Evolutionary conservation across 2,888 invertebrate species (phyloP).

Genomic region (Himalopsyche anomala): DNA sequence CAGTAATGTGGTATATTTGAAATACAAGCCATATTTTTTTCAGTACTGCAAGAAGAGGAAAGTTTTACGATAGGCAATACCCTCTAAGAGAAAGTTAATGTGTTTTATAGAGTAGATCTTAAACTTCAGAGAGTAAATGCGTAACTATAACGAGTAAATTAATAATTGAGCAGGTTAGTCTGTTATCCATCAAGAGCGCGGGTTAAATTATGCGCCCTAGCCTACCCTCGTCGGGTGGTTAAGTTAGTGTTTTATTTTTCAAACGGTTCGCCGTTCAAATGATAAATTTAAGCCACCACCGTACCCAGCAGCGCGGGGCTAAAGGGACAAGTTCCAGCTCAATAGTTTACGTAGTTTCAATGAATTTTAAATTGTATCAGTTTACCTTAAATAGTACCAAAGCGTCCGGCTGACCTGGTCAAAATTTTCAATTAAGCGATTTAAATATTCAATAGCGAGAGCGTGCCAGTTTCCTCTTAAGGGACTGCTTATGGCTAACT

Average conservation of each 20-base stretch:
- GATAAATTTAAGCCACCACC: slow-evolving; percentile 34
- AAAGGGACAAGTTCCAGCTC: slow-evolving; percentile 44
- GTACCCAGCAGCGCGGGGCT: neutral
- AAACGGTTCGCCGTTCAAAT: slow-evolving; percentile 46
- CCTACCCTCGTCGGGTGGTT: slow-evolving; percentile 31
- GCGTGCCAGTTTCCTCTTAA: slow-evolving; percentile 29
- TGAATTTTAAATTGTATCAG: slow-evolving; percentile 56
- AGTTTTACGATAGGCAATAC: slow-evolving; percentile 29
- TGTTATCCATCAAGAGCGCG: slow-evolving; percentile 37
- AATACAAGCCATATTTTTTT: slow-evolving; percentile 40
- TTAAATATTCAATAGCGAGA: slow-evolving; percentile 56
- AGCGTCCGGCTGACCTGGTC: slow-evolving; percentile 54
- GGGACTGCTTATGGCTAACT: slow-evolving; percentile 40
- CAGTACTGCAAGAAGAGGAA: slow-evolving; percentile 10
- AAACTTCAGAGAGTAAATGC: slow-evolving; percentile 49
- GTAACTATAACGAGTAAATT: slow-evolving; percentile 49
- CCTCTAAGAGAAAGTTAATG: slow-evolving; percentile 35
- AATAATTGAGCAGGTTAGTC: slow-evolving; percentile 51
- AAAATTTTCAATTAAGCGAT: slow-evolving; percentile 58
- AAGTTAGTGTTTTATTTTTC: slow-evolving; percentile 48
- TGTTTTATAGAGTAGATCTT: slow-evolving; percentile 51
- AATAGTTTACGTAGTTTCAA: slow-evolving; percentile 57
- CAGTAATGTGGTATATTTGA: neutral
- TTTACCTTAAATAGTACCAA: slow-evolving; percentile 18
- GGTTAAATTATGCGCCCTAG: slow-evolving; percentile 37